Conservation (phyloP, 1,140 invertebrate species). For the Oryctes rhinoceros region DNA sequence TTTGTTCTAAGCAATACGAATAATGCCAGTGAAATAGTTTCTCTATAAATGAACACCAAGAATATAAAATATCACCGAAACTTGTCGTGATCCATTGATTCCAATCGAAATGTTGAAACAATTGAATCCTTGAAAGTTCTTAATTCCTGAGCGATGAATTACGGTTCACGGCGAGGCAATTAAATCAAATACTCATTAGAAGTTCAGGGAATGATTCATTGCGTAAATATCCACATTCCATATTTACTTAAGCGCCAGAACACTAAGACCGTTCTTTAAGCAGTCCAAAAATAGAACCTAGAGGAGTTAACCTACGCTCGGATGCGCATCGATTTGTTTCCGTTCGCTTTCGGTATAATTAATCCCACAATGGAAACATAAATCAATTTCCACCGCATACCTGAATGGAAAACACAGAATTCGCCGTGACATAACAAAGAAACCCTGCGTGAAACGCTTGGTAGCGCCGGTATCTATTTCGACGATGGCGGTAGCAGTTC, state of each 20-base stretch:
- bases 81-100: not conserved
- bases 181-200: constrained; percentile 35
- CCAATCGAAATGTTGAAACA: not conserved
- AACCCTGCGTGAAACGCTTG: not conserved
- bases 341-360: constrained; percentile 32
- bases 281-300: constrained; percentile 28
- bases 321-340: constrained; percentile 31
- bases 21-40: too few species aligned
- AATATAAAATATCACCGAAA: not conserved
- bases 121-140: constrained; percentile 12
- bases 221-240: constrained; percentile 32
- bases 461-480: constrained; percentile 14
- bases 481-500: not conserved
- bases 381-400: constrained; percentile 34
- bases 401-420: constrained; percentile 18
- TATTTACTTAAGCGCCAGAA: constrained; percentile 24
- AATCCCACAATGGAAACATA: constrained; percentile 25
- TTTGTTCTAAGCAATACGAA: too few species aligned
- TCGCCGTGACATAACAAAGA: constrained; percentile 31
- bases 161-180: constrained; percentile 13
- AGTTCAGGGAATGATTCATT: constrained; percentile 33
- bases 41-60: too few species aligned
- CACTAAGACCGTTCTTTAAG: constrained; percentile 10
- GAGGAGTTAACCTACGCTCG: constrained; percentile 14
- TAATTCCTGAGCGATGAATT: constrained; percentile 17